Conservation (phyloP, 2,888 invertebrate species). For the Eristalis pertinax region DNA sequence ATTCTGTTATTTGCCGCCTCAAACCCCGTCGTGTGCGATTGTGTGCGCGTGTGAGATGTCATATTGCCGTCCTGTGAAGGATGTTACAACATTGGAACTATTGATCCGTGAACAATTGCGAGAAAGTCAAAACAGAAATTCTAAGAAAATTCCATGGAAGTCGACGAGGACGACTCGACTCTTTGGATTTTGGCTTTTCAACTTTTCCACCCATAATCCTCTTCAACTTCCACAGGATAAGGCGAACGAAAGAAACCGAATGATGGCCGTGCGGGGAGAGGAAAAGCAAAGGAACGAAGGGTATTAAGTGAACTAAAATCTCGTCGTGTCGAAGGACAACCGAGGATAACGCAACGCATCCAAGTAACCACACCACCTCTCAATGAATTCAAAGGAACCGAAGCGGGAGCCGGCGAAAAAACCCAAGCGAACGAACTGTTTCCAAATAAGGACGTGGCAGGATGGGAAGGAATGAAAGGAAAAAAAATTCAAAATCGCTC, state of each 20-base stretch:
- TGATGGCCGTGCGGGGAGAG: not conserved
- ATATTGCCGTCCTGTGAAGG: constrained; percentile 4
- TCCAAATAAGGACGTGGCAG: constrained; percentile 22
- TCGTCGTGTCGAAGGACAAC: constrained; percentile 39
- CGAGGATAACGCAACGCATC: constrained; percentile 2
- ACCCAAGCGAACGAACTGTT: not conserved
- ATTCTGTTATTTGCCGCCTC: constrained; percentile 34
- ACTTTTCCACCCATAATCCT: constrained; percentile 49
- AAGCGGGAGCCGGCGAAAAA: not conserved
- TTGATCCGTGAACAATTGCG: constrained; percentile 54
- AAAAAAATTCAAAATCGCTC: constrained; percentile 47
- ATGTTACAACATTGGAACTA: constrained; percentile 21
- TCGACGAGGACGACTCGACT: not conserved
- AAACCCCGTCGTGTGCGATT: not conserved
- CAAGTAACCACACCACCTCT: constrained; percentile 21
- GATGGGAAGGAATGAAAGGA: not conserved
- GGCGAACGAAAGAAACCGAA: constrained; percentile 1
- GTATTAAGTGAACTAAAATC: constrained; percentile 33
- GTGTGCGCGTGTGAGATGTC: constrained; percentile 29
- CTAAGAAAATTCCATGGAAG: constrained; percentile 7
- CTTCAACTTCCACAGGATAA: constrained; percentile 25
- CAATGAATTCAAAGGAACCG: constrained; percentile 27
- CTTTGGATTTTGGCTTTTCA: constrained; percentile 27
- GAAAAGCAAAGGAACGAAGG: not conserved
- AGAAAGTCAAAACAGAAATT: constrained; percentile 14